These are phyloP conservation scores for Girardinus metallicus DNA, from an alignment of 2,797 vertebrate genomes.

Conservation along the genomic window DNA sequence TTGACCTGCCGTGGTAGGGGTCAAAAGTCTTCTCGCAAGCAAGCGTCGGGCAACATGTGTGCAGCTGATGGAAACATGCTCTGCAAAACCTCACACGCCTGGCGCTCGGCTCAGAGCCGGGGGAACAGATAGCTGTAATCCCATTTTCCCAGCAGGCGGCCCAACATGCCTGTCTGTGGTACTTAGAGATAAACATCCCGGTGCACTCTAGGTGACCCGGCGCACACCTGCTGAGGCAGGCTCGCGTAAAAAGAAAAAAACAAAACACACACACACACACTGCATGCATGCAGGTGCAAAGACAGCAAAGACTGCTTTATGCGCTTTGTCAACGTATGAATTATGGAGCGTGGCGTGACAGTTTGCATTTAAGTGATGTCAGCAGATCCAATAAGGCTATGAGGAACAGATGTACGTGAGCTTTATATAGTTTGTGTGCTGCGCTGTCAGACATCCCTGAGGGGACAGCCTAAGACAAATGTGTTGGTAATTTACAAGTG, in stretches of 20 bases:
- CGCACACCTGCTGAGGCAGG: constrained; percentile 71
- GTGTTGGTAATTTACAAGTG: constrained; percentile 82
- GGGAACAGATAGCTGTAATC: constrained; percentile 66
- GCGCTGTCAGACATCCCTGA: constrained; percentile 66
- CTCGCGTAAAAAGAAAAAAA: constrained; percentile 35
- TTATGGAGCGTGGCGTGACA: constrained; percentile 65
- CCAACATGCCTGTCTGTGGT: constrained; percentile 60
- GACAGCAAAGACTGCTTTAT: constrained; percentile 59
- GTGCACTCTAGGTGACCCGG: constrained; percentile 70
- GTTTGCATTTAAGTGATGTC: constrained; percentile 74
- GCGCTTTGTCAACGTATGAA: constrained; percentile 60
- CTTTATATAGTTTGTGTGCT: constrained; percentile 73
- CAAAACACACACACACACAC: constrained; percentile 25
- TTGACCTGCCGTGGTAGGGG: constrained; percentile 14
- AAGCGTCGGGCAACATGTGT: constrained; percentile 41
- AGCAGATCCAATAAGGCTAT: constrained; percentile 70
- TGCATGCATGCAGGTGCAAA: constrained; percentile 59
- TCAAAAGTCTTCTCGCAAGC: constrained; percentile 46
- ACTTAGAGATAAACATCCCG: constrained; percentile 72
- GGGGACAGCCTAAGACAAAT: constrained; percentile 74
- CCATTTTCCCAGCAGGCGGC: constrained; percentile 68
- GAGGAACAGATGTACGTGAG: constrained; percentile 73
- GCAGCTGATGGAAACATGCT: constrained; percentile 57
- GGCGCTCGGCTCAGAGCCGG: constrained; percentile 41
- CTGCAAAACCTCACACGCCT: constrained; percentile 45